Evolutionary conservation across 2,888 invertebrate genomes (phyloP), one percentile per base, ranked within the genome.

Genomic region (Drosophila prostipennis): DNA sequence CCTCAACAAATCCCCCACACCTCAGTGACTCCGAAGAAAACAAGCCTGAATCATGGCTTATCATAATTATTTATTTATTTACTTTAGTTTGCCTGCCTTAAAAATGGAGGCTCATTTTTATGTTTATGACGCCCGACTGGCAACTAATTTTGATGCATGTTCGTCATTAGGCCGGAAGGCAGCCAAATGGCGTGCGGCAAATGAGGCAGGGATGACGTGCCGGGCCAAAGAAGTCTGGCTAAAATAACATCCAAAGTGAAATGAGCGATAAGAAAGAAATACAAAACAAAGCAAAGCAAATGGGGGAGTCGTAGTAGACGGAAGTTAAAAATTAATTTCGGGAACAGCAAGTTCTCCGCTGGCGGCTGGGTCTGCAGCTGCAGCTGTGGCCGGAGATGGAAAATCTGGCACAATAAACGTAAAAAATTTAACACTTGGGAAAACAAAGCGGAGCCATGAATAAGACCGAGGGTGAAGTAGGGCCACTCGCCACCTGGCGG

Each of bases 281-380:
- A 48, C 37, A 48, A 68, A 52, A 51, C n/a, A 69, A 68, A 26
- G 49, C 48, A 54, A 64, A 64, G 46, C 39, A 73, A 46, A 70
- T 52, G 43, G 42, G 42, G 19, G 40, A 51, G 49, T 51, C 29
- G 61, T 76, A 82, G n/a, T 82, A 77, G 76, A 61, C 85, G 82
- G 82, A 84, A 87, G 84, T 84, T 87, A 87, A 84, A 84, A 87
- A 87, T 87, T 85, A 85, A 84, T 84, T 85, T 87, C 61, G 72
- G 78, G 78, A 77, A 77, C 86, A 63, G 72, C 68, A 79, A 72
- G 72, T 63, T 59, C 72, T 11, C 14, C 42, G 58, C 6, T 23
- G 49, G 61, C 63, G 78, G 64, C 86, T 69, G 75, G 72, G 77
- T 74, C 70, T 70, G 68, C 64, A 43, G 39, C 74, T 59, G 72